Percentiles rank a stretch among this genome's conserved stretches.
These are phyloP conservation scores for Oryzias dopingdopingensis DNA, from an alignment of 2,797 vertebrate species.

Conservation along the genomic window DNA sequence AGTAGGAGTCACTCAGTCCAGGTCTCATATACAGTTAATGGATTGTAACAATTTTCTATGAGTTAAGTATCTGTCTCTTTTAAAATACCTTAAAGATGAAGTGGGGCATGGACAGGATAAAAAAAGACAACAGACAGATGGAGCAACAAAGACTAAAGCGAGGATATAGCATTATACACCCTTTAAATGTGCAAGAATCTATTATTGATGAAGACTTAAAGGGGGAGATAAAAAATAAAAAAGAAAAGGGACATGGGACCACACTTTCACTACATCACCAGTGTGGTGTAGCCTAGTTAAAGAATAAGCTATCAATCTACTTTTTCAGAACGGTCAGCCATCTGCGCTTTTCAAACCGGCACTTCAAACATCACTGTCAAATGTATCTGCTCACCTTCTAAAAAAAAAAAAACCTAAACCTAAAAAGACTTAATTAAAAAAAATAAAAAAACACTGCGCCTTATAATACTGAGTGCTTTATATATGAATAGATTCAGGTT, in stretches of 20 bases:
- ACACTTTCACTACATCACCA: slow-evolving; percentile 77
- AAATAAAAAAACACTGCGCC: no score
- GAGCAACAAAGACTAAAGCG: slow-evolving; percentile 29
- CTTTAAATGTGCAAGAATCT: background rate
- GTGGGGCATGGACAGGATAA: slow-evolving; percentile 60
- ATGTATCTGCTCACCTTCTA: slow-evolving; percentile 4
- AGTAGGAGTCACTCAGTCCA: no score
- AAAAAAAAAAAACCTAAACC: no score
- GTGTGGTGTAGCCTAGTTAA: slow-evolving; percentile 76
- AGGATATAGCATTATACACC: slow-evolving; percentile 35
- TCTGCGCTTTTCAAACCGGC: slow-evolving; percentile 61
- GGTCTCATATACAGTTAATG: no score
- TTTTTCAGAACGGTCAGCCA: slow-evolving; percentile 68
- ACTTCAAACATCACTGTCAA: slow-evolving; percentile 62
- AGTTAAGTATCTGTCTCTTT: slow-evolving; percentile 31
- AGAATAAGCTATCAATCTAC: slow-evolving; percentile 83
- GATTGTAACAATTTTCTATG: no score
- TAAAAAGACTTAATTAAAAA: no score
- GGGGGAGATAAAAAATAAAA: slow-evolving; percentile 20
- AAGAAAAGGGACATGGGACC: slow-evolving; percentile 55
- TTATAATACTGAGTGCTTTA: no score
- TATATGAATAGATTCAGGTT: no score
- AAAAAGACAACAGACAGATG: slow-evolving; percentile 57
- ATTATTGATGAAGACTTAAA: slow-evolving; percentile 10
- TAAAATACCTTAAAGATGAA: slow-evolving; percentile 64